Evolutionary conservation across 2,888 invertebrate genomes (phyloP), one percentile per base, ranked within the genome.

Genomic region (Argyresthia albistria): DNA sequence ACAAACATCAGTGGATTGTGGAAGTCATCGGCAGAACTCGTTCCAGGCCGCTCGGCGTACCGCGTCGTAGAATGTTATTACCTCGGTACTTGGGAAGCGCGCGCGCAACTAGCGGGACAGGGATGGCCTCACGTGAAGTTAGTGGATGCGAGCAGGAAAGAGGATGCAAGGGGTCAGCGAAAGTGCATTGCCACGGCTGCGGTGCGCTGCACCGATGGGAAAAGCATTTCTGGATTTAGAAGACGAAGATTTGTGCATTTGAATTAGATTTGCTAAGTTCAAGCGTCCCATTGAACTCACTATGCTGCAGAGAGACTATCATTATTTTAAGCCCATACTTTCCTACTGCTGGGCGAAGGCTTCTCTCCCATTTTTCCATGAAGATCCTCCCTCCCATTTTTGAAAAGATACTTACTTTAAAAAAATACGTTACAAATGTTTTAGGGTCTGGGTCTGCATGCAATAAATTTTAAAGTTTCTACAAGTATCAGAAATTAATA

Each of bases 151-250:
- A 84, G 59, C 59, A 83, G 80, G 86, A 84, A 78, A 79, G 80
- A 81, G 82, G 77, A 80, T 79, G 77, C 78, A 76, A 67, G 79
- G 80, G 87, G 84, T 86, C 84, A 86, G 84, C 76, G 84, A 87
- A 87, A 87, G 87, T 87, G 82, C 87, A 86, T 86, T 87, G 86
- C 83, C 86, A 77, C 80, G 82, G 77, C 73, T 72, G 73, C 73
- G 67, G 73, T 75, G 76, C 77, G 69, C 72, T 69, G 77, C 79
- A 74, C 73, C 80, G 80, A 79, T 81, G 81, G 77, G 81, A 82
- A 83, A 82, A 74, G 79, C 76, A 77, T 71, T 69, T 76, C 77
- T 76, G 60, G 47, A 46, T 50, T 46, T 43, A 52, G 52, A 53
- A 50, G 25, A 25, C 9, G 39, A 39, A 39, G 48, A 4, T 48